Percentiles rank a stretch among this genome's conserved stretches.
Evolutionary conservation across 2,113 vertebrate genomes (phyloP).

Genomic region (Leptobrachium ailaonicum): DNA sequence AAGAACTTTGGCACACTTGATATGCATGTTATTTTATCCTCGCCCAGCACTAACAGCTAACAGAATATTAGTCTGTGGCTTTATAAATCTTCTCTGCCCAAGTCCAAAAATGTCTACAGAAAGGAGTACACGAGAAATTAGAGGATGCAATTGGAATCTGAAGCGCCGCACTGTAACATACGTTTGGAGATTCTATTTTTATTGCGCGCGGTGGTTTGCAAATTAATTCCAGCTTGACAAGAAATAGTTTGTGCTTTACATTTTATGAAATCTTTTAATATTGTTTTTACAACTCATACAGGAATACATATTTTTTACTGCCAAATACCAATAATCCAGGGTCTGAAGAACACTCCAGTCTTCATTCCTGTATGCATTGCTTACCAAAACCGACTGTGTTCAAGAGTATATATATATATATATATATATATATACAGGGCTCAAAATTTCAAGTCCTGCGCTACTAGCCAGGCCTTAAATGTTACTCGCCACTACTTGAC

Average conservation of each 20-base stretch:
- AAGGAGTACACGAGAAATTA: neutral
- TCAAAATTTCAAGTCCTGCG: too few species aligned
- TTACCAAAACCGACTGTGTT: neutral
- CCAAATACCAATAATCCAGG: neutral
- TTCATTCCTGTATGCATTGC: neutral
- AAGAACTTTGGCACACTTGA: slow-evolving; percentile 8
- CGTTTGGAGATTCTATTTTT: neutral
- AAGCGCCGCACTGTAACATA: neutral
- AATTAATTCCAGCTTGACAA: neutral
- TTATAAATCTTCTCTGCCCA: slow-evolving; percentile 2
- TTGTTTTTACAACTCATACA: neutral
- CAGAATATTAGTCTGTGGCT: slow-evolving; percentile 3
- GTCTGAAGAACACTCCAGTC: neutral
- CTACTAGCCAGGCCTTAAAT: too few species aligned
- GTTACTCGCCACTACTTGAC: too few species aligned
- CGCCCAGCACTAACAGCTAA: slow-evolving; percentile 8
- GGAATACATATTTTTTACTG: neutral
- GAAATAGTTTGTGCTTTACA: neutral
- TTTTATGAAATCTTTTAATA: neutral
- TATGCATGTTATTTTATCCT: slow-evolving; percentile 20
- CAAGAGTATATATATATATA: neutral
- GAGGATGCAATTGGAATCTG: neutral
- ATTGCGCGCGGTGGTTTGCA: neutral
- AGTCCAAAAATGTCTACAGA: slow-evolving; percentile 3
- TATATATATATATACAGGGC: too few species aligned